Percentiles rank a stretch among this genome's conserved stretches.
Conservation (phyloP, 2,113 vertebrate genomes). For the Bothrops jararaca region DNA sequence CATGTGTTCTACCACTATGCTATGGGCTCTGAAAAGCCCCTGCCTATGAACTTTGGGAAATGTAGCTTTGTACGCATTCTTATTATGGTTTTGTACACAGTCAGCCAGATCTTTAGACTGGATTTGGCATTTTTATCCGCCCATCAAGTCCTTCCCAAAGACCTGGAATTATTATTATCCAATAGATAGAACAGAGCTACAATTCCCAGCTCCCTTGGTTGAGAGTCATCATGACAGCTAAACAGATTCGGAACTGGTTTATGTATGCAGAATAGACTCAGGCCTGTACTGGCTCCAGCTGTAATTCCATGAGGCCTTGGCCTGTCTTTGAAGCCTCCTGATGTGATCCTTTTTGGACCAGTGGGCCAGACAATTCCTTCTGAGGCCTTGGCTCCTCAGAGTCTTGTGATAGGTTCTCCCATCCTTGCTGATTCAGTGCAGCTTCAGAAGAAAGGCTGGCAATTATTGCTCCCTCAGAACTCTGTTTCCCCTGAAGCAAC, state of each 20-base stretch:
- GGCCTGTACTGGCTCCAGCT: conserved; percentile 6
- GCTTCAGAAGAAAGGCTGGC: not conserved
- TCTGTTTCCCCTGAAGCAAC: conserved; percentile 46
- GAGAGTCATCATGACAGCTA: not conserved
- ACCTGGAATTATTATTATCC: not conserved
- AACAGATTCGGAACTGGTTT: conserved; percentile 19
- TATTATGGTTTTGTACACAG: not conserved
- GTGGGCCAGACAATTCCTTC: not conserved
- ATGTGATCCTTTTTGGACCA: conserved; percentile 11
- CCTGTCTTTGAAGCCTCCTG: conserved; percentile 14
- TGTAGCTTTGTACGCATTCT: not conserved
- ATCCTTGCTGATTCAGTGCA: conserved; percentile 13
- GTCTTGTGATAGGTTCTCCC: conserved; percentile 27
- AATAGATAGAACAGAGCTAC: not conserved
- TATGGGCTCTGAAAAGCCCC: not conserved
- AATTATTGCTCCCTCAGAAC: not conserved
- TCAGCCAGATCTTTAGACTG: not conserved
- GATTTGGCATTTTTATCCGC: not conserved
- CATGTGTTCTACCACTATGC: conserved; percentile 19
- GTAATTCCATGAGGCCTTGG: conserved; percentile 8
- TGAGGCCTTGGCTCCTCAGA: not conserved
- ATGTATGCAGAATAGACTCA: conserved; percentile 15
- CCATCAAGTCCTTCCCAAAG: not conserved
- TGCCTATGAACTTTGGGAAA: conserved; percentile 12
- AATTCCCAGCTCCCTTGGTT: not conserved